Evolutionary conservation across 30 jellyfish, hydroid and myxozoan genomes (phyloP).

Genomic region (Nemopilema nomurai): DNA sequence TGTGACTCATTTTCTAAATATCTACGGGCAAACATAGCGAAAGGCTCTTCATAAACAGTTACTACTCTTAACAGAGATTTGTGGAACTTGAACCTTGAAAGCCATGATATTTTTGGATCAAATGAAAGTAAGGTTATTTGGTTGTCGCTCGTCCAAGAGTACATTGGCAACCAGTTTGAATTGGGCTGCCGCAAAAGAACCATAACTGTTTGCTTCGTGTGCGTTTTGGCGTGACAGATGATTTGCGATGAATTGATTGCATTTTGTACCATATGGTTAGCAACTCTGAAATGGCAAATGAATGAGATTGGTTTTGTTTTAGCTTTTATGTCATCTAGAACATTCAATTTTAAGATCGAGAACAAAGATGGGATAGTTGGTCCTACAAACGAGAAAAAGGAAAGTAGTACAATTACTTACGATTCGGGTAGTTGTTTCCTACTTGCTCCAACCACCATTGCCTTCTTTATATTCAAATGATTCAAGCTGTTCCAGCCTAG

Average conservation of each 20-base stretch:
- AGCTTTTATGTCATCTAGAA: neutral
- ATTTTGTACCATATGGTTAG: neutral
- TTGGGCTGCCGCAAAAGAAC: slow-evolving; percentile 24
- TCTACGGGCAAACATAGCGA: neutral
- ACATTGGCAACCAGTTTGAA: slow-evolving; percentile 21
- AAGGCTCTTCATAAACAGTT: slow-evolving; percentile 18
- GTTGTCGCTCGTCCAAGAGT: slow-evolving; percentile 2
- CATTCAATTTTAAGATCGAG: neutral
- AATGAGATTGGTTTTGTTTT: too few relatives aligned
- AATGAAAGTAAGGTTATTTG: neutral
- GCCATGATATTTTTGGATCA: slow-evolving; percentile 14
- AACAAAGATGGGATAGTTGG: too few relatives aligned
- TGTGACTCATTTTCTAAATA: neutral
- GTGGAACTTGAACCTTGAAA: slow-evolving; percentile 20
- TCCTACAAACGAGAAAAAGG: too few relatives aligned
- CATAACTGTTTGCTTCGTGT: neutral
- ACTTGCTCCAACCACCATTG: neutral
- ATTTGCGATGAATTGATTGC: neutral
- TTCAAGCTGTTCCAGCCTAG: neutral
- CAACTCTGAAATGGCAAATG: too few relatives aligned
- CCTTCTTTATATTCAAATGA: neutral
- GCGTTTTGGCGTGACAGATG: neutral
- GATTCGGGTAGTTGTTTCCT: neutral
- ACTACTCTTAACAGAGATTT: slow-evolving; percentile 22
- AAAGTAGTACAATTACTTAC: slow-evolving; percentile 6